These are phyloP conservation scores for Cydia splendana DNA, from an alignment of 1,140 invertebrate genomes.

Conservation along the genomic window DNA sequence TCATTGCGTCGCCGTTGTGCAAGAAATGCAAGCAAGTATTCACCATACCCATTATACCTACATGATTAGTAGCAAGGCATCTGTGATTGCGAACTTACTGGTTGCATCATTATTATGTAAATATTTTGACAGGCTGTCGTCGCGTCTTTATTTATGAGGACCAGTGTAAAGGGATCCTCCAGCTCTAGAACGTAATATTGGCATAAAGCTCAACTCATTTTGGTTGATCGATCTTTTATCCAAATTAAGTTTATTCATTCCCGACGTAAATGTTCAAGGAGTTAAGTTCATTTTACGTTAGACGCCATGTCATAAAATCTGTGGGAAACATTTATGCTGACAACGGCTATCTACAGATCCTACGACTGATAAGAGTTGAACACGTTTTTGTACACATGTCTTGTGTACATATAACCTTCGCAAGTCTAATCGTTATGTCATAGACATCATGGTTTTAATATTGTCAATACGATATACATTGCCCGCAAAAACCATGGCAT, in stretches of 20 bases:
- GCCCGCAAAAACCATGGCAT: background rate
- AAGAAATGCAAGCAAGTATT: slow-evolving; percentile 22
- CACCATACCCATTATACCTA: slow-evolving; percentile 8
- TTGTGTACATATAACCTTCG: background rate
- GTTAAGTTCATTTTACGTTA: background rate
- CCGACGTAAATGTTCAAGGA: background rate
- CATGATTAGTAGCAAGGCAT: slow-evolving; percentile 31
- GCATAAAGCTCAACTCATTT: background rate
- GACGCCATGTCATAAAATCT: background rate
- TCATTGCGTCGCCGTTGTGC: slow-evolving; percentile 8
- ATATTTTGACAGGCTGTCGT: slow-evolving; percentile 48
- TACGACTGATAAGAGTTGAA: background rate
- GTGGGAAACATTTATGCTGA: slow-evolving; percentile 9
- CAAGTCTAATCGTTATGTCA: background rate
- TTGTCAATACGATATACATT: background rate
- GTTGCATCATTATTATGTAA: slow-evolving; percentile 46
- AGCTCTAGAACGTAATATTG: background rate
- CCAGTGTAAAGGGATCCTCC: slow-evolving; percentile 34
- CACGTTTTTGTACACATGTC: slow-evolving; percentile 2
- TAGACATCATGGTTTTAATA: background rate
- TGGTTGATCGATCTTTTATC: background rate
- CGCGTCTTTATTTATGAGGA: slow-evolving; percentile 45
- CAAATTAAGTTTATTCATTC: background rate
- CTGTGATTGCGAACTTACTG: slow-evolving; percentile 36
- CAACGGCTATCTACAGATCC: background rate